Conservation (phyloP, 2,797 vertebrate species). For the Sylvilagus floridanus region DNA sequence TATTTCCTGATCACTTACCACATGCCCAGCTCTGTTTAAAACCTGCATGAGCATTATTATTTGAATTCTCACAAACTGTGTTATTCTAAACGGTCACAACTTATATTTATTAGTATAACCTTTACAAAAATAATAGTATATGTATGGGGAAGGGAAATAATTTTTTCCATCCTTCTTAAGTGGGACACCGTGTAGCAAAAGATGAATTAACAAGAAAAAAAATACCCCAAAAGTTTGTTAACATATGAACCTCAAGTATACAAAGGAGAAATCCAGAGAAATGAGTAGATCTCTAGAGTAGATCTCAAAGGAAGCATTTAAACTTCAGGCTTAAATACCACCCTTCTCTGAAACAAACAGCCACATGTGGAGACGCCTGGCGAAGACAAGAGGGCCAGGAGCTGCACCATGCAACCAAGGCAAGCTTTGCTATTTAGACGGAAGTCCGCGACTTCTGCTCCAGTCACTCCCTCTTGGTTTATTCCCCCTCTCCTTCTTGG, state of each 20-base stretch:
- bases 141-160: neutral
- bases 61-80: conserved; percentile 29
- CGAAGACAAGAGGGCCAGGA: neutral
- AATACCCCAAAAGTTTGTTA: neutral
- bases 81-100: neutral
- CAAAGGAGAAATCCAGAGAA: neutral
- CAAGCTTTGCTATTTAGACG: neutral
- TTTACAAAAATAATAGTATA: neutral
- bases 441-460: neutral
- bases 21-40: neutral
- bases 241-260: neutral
- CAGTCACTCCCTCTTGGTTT: neutral
- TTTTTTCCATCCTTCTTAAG: neutral
- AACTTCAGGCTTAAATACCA: neutral
- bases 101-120: neutral
- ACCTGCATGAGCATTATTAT: neutral
- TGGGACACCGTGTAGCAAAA: neutral
- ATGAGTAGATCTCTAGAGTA: neutral
- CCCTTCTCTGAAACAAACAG: neutral
- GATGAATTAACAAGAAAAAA: neutral
- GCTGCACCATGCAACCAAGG: neutral
- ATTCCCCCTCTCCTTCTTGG: neutral
- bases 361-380: neutral
- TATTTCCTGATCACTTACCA: neutral
- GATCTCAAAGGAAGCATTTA: neutral